phyloP scores from a whole-genome alignment of 64 coral and sea anemone species.

The Montipora foliosa region DNA sequence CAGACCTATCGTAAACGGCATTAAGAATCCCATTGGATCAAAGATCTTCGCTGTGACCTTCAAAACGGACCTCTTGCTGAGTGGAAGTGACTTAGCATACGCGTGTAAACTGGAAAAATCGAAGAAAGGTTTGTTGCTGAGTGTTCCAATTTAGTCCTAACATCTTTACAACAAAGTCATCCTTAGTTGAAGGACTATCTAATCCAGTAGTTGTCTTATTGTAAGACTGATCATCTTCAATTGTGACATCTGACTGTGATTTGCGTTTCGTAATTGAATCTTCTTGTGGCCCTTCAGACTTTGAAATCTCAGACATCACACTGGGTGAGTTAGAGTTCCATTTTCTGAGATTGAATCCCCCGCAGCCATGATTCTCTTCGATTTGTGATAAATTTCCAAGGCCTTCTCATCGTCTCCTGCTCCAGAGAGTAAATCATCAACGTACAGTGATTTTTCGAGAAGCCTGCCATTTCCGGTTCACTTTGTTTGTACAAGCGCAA shows the following conservation, averaged over 20 bases:
- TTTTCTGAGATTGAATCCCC: constrained; percentile 52
- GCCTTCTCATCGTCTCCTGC: constrained; percentile 4
- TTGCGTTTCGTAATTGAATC: neutral
- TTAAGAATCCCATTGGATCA: too few relatives aligned
- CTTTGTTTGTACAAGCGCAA: constrained; percentile 3
- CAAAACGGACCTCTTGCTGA: too few relatives aligned
- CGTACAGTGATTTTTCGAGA: constrained; percentile 35
- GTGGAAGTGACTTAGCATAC: too few relatives aligned
- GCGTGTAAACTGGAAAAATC: too few relatives aligned
- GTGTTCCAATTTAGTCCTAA: too few relatives aligned
- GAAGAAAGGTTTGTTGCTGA: too few relatives aligned
- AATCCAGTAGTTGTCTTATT: constrained; percentile 56
- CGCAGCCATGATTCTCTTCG: constrained; percentile 17
- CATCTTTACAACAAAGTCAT: too few relatives aligned
- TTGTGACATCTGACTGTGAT: neutral
- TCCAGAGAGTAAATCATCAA: constrained; percentile 42
- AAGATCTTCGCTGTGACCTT: too few relatives aligned
- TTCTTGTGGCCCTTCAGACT: neutral
- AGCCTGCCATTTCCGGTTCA: constrained; percentile 45
- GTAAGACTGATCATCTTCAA: constrained; percentile 60
- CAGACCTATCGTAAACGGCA: too few relatives aligned
- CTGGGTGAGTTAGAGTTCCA: constrained; percentile 21
- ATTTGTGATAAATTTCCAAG: constrained; percentile 19
- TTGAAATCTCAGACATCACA: constrained; percentile 25
- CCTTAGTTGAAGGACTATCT: neutral